Conservation (phyloP, 2,888 invertebrate genomes). For the Dusona sp. region DNA sequence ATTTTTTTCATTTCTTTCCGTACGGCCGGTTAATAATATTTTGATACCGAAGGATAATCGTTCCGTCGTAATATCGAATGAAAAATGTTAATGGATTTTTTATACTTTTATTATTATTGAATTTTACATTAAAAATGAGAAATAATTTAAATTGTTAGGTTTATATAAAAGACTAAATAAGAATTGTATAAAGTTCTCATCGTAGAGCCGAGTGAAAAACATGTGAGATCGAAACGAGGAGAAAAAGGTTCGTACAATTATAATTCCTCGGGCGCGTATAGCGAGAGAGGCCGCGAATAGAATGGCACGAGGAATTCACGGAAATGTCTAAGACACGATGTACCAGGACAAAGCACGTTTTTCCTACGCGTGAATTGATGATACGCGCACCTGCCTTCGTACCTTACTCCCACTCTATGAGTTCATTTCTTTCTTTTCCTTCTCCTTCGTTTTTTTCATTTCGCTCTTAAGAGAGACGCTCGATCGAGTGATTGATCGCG, state of each 20-base stretch:
- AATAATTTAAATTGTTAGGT: background rate
- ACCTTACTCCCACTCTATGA: conserved; percentile 27
- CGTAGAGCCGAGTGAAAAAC: background rate
- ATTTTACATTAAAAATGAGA: background rate
- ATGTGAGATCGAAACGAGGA: conserved; percentile 27
- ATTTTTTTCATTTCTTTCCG: background rate
- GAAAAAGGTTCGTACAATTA: conserved; percentile 46
- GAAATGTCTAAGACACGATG: conserved; percentile 41
- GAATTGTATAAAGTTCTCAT: background rate
- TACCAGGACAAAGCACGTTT: conserved; percentile 42
- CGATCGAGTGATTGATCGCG: conserved; percentile 37
- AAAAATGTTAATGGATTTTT: background rate
- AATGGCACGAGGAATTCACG: conserved; percentile 47
- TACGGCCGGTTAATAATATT: background rate
- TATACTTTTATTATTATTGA: too few relatives aligned
- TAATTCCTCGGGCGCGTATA: conserved; percentile 45
- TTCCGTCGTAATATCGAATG: background rate
- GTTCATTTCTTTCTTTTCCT: conserved; percentile 28
- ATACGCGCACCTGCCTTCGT: conserved; percentile 33
- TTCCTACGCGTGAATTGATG: conserved; percentile 29
- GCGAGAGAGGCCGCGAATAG: conserved; percentile 27
- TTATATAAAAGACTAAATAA: background rate
- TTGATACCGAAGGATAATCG: background rate
- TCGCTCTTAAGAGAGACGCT: background rate
- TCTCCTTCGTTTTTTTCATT: background rate